phyloP scores from a whole-genome alignment of 2,888 invertebrate species.

The Rhagium mordax region DNA sequence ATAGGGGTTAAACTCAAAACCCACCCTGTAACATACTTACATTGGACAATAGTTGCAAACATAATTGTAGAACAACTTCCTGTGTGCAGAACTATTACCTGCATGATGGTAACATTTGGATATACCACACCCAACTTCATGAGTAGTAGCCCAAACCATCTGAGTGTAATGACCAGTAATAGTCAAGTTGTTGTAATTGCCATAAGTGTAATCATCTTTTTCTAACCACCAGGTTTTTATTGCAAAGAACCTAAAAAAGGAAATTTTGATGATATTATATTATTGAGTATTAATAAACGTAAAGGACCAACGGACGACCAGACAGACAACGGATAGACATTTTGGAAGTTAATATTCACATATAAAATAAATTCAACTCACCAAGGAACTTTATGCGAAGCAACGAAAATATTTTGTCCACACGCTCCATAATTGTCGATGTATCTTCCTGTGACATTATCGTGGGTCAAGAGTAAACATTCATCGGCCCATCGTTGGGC shows the following conservation, averaged over 20 bases:
- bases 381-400: slow-evolving; percentile 87
- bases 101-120: slow-evolving; percentile 74
- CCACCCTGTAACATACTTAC: slow-evolving; percentile 77
- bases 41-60: slow-evolving; percentile 89
- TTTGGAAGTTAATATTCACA: too few species aligned
- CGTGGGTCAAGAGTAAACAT: slow-evolving; percentile 81
- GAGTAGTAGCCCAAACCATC: slow-evolving; percentile 86
- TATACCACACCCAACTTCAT: slow-evolving; percentile 84
- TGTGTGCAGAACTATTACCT: slow-evolving; percentile 56
- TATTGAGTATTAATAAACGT: too few species aligned
- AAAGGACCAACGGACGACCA: too few species aligned
- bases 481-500: slow-evolving; percentile 84
- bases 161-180: slow-evolving; percentile 86
- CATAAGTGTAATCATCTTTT: slow-evolving; percentile 82
- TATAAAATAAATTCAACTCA: too few species aligned
- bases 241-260: slow-evolving; percentile 80
- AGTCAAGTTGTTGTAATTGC: slow-evolving; percentile 75
- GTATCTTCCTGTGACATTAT: slow-evolving; percentile 77
- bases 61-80: slow-evolving; percentile 82
- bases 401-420: slow-evolving; percentile 87
- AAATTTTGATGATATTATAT: too few species aligned
- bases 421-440: slow-evolving; percentile 80
- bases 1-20: too few species aligned
- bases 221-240: slow-evolving; percentile 86
- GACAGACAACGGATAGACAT: too few species aligned